Evolutionary conservation across 2,113 vertebrate species (phyloP).

Genomic region (Heloderma charlesbogerti): DNA sequence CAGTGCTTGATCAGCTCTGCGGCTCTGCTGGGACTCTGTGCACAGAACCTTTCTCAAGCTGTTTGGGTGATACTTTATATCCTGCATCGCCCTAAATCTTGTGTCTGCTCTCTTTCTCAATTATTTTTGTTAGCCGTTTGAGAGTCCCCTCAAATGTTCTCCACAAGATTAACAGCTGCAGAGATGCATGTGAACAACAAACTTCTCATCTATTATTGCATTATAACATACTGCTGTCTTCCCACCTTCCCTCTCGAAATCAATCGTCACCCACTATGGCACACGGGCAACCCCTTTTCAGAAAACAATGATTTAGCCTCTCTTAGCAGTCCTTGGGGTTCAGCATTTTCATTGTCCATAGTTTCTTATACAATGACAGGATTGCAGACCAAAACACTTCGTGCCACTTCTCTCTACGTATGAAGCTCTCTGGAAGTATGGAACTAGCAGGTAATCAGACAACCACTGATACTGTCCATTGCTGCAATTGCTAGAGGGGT

Average conservation of each 20-base stretch:
- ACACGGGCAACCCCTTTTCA: not conserved
- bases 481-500: not conserved
- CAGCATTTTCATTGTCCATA: not conserved
- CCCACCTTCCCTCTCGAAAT: slow-evolving; percentile 3
- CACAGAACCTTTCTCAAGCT: not conserved
- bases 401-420: not conserved
- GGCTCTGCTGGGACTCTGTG: not conserved
- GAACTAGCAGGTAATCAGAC: not conserved
- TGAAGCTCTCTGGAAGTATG: not conserved
- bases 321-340: not conserved
- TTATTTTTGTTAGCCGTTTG: not conserved
- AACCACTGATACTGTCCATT: not conserved
- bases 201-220: not conserved
- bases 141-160: not conserved
- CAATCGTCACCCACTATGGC: not conserved
- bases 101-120: not conserved
- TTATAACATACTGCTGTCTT: slow-evolving; percentile 8
- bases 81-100: slow-evolving; percentile 1
- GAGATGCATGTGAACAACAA: slow-evolving; percentile 9
- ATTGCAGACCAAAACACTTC: not conserved
- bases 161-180: slow-evolving; percentile 4
- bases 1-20: not conserved
- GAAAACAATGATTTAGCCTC: not conserved
- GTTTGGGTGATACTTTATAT: not conserved
- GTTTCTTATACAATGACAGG: not conserved